phyloP scores from a whole-genome alignment of 2,113 vertebrate genomes.

The Odobenus rosmarus region DNA sequence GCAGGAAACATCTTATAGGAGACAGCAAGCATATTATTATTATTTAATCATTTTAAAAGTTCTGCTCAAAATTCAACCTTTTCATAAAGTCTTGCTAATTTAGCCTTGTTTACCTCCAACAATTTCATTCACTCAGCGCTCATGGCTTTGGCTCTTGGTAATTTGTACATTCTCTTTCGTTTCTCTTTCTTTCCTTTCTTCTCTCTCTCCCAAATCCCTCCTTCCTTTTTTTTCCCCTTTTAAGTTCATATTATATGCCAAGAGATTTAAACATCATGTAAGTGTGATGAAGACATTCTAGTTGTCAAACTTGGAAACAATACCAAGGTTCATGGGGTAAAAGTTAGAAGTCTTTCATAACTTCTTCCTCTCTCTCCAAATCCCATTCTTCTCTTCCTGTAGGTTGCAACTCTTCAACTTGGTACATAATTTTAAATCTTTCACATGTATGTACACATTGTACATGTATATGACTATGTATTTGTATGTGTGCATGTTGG shows the following conservation, averaged over 20 bases:
- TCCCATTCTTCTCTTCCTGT: background rate
- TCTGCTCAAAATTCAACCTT: background rate
- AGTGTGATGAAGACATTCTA: background rate
- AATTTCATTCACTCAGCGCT: background rate
- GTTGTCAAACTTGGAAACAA: constrained; percentile 23
- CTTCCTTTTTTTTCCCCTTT: background rate
- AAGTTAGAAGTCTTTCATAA: background rate
- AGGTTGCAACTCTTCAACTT: background rate
- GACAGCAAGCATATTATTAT: background rate
- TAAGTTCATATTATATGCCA: background rate
- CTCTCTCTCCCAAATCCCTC: no score
- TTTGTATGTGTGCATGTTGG: background rate
- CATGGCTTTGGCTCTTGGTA: background rate
- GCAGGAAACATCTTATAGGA: background rate
- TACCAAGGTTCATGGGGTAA: background rate
- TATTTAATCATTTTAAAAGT: background rate
- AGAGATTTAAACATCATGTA: background rate
- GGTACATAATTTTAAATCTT: background rate
- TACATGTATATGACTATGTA: background rate
- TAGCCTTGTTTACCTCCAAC: background rate
- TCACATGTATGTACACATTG: no score
- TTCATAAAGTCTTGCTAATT: background rate
- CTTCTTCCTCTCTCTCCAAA: background rate
- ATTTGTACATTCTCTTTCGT: background rate
- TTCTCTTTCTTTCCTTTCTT: background rate